These are phyloP conservation scores for Rhagoletis zephyria DNA, from an alignment of 1,140 invertebrate species.

Conservation along the genomic window DNA sequence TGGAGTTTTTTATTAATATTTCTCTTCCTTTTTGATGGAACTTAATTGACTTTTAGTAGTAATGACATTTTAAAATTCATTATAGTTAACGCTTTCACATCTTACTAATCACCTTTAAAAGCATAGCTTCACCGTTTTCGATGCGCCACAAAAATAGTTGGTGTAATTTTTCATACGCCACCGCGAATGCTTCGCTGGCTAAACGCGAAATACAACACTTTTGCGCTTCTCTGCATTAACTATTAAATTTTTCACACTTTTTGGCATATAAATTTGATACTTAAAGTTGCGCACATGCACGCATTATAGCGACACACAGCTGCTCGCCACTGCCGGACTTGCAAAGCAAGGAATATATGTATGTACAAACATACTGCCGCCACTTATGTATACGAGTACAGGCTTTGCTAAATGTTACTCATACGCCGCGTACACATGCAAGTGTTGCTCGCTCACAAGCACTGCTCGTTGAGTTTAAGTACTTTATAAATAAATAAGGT, in stretches of 20 bases:
- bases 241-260: conserved; percentile 8
- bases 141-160: not conserved
- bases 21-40: too few species aligned
- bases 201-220: not conserved
- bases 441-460: not conserved
- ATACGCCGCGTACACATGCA: conserved; percentile 11
- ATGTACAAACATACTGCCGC: not conserved
- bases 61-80: too few species aligned
- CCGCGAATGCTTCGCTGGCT: not conserved
- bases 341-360: not conserved
- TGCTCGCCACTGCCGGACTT: not conserved
- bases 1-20: too few species aligned
- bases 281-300: conserved; percentile 14
- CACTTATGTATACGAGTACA: too few species aligned
- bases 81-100: too few species aligned
- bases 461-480: not conserved
- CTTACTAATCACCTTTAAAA: too few species aligned
- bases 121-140: too few species aligned
- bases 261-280: conserved; percentile 18
- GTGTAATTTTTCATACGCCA: not conserved
- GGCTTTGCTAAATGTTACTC: not conserved
- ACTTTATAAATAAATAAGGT: not conserved
- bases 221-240: not conserved
- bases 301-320: not conserved
- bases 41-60: too few species aligned